Base-by-base conservation (phyloP, 2,797 vertebrate species). In the Anisognathus igniventris region DNA sequence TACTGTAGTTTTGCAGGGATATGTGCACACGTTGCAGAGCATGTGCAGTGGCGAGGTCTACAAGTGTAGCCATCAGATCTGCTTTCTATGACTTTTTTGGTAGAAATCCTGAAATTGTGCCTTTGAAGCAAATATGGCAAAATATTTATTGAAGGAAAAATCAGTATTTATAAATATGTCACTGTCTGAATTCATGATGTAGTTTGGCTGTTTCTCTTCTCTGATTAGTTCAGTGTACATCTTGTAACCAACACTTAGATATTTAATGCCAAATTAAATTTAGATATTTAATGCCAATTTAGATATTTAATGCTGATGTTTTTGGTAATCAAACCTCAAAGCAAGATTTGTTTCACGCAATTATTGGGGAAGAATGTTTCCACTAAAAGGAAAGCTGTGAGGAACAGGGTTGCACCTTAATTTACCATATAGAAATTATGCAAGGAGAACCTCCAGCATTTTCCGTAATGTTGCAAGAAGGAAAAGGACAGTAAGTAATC, bases 151-250 rank as follows among this genome's bases (percentile, higher is more conserved):
- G 81, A 74, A 74, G 68, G 67, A 30, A 62, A 78, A 65, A 66
- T 28, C 27, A n/a, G 4, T 64, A 16, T 70, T 66, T 82, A 45
- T 70, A 47, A 77, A 54, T 30, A 44, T 1, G 7, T 76, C 0
- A 0, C 27, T 81, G 6, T 54, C 22, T 54, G 64, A 77, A 66
- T 61, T 81, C 28, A 37, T 1, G 1, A 5, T 1, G 3, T 57
- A 48, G 28, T 71, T 94, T 33, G 77, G 19, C 56, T 73, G 0
- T 51, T 90, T 80, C 61, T 65, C 7, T 77, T 66, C 39, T 72
- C 31, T 5, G 2, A 4, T 53, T 28, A 40, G 47, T 75, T 90
- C 61, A 64, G 2, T 28, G 3, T 51, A 20, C 7, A 4, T 37
- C 37, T 57, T 61, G 45, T 71, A 77, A 35, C 30, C 22, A 27